Conservation (phyloP, 1,140 invertebrate species). For the Eriocheir sinensis region DNA sequence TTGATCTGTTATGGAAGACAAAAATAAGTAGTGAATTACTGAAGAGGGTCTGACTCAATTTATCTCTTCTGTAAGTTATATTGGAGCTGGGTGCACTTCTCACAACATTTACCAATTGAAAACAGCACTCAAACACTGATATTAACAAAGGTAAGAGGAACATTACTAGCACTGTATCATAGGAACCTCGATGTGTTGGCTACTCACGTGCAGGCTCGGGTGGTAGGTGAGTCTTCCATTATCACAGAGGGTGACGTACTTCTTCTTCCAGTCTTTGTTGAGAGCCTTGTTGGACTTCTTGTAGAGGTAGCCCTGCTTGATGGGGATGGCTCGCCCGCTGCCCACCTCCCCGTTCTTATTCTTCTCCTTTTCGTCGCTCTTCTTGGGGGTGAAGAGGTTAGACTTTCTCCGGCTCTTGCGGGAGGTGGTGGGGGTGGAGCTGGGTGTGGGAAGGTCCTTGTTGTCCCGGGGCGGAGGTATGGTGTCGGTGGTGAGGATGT, state of each 20-base stretch:
- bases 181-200: not conserved
- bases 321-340: conserved; percentile 95
- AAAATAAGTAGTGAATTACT: not conserved
- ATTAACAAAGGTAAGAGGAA: too few species aligned
- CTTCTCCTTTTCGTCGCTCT: conserved; percentile 90
- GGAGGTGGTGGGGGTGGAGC: conserved; percentile 91
- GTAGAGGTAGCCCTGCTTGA: conserved; percentile 98
- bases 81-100: too few species aligned
- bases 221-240: conserved; percentile 97
- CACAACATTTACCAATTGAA: too few species aligned
- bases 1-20: too few species aligned
- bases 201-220: conserved; percentile 94
- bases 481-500: conserved; percentile 68
- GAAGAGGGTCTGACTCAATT: not conserved
- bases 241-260: conserved; percentile 97
- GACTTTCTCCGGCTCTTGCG: conserved; percentile 95
- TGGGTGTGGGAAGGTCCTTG: conserved; percentile 91
- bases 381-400: conserved; percentile 96
- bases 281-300: conserved; percentile 97
- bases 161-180: too few species aligned
- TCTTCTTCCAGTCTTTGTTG: conserved; percentile 99
- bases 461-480: conserved; percentile 58
- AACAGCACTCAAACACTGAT: too few species aligned
- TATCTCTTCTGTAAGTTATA: too few species aligned
- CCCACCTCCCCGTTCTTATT: conserved; percentile 88